phyloP scores from a whole-genome alignment of 2,888 invertebrate species.

The Folsomia candida region DNA sequence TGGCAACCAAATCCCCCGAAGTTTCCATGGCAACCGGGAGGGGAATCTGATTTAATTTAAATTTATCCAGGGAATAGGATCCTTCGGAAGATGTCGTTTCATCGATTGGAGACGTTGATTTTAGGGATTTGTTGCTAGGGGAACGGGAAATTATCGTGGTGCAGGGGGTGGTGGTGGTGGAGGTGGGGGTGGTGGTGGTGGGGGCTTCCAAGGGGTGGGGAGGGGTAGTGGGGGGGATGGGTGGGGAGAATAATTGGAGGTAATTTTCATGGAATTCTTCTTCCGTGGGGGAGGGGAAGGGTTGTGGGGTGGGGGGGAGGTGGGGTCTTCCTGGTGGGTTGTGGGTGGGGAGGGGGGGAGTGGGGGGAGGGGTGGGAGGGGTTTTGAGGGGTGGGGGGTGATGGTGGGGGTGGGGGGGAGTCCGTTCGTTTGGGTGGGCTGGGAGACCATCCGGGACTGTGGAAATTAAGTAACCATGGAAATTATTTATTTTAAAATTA shows the following conservation, averaged over 20 bases:
- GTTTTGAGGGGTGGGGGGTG: background rate
- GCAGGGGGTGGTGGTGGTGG: background rate
- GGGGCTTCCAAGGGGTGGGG: background rate
- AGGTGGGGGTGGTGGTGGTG: background rate
- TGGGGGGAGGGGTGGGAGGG: conserved; percentile 6
- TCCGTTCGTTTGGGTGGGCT: conserved; percentile 86
- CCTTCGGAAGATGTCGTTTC: background rate
- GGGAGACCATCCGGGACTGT: conserved; percentile 81
- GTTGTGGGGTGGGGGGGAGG: background rate
- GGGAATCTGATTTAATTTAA: background rate
- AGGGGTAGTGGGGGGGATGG: background rate
- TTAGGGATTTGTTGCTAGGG: background rate
- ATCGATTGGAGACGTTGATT: background rate
- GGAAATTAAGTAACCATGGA: no score
- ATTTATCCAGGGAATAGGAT: background rate
- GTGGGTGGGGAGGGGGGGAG: background rate
- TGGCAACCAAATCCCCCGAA: background rate
- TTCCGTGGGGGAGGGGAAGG: conserved; percentile 41
- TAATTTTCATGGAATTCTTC: conserved; percentile 76
- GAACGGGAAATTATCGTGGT: background rate
- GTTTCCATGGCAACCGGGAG: background rate
- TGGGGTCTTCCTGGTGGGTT: background rate
- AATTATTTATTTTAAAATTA: background rate
- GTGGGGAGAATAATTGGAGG: background rate
- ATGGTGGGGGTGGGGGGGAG: conserved; percentile 10